A percentile compares a stretch with the other conserved stretches of the same genome.
Conservation (phyloP, 2,113 vertebrate genomes). For the Corvus moneduloides region DNA sequence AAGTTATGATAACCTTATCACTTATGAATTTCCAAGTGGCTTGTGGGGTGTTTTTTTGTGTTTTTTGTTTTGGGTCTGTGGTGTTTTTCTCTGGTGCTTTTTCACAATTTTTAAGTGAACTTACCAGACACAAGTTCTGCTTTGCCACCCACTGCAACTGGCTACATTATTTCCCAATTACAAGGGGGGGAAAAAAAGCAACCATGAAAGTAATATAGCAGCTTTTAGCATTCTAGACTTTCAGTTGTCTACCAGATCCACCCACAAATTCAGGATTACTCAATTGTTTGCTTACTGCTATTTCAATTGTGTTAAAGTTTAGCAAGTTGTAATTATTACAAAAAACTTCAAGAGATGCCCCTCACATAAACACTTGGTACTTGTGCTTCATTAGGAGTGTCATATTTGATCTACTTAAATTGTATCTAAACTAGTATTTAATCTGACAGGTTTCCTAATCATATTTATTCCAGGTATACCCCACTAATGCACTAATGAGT, state of each 20-base stretch:
- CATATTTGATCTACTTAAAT: not conserved
- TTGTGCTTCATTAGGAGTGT: not conserved
- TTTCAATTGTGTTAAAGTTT: slow-evolving; percentile 21
- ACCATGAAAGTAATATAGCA: not conserved
- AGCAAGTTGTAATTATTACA: not conserved
- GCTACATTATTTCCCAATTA: not conserved
- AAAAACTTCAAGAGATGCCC: not conserved
- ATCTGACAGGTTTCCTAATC: not conserved
- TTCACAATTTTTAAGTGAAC: not conserved
- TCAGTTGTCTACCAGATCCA: not conserved
- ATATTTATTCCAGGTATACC: not conserved
- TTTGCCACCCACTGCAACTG: slow-evolving; percentile 2
- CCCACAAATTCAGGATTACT: slow-evolving; percentile 9
- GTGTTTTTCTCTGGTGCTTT: not conserved
- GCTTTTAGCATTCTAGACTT: not conserved
- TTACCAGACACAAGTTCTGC: not conserved
- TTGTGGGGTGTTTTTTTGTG: not conserved
- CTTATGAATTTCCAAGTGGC: not conserved
- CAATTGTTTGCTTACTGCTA: slow-evolving; percentile 12
- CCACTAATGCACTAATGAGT: not conserved
- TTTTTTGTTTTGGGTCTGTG: not conserved
- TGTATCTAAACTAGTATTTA: not conserved
- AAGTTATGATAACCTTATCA: slow-evolving; percentile 29
- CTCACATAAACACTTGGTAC: not conserved
- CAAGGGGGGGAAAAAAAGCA: not conserved